Base-by-base conservation (phyloP, 92 coral and sea anemone species). In the Bergia sp. region DNA sequence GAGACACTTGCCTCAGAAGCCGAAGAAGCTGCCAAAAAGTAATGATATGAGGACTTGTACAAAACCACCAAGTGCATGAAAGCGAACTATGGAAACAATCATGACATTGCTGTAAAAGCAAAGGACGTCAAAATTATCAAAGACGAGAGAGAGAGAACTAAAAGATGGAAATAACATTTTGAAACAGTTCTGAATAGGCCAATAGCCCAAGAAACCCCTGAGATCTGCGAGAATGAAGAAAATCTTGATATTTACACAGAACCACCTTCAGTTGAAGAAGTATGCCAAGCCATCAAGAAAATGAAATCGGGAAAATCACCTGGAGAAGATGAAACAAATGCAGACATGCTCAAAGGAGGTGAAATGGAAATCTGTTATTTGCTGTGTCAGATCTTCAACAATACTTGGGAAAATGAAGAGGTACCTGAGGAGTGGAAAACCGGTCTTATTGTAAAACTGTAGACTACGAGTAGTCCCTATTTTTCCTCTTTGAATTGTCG, bases 161-260 rank as follows among this genome's bases (percentile, higher is more conserved):
- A 72, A 81, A 85, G 5, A 11, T 85, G 88, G 81, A 85, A 49
- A 45, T 72, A 85, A 77, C 77, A 82, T 66, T 77, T 73, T 73
- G 55, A 88, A 50, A 76, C 67, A 78, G 47, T 75, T 89, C 66
- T 84, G 12, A 71, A 72, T 75, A 79, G 77, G 77, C 64, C 77
- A 37, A 77, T 85, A 73, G 81, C 81, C 44, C 79, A 45, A 61
- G 47, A 47, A 42, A 85, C 38, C 38, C 65, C 18, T 13, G 81
- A 85, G 16, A 73, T 85, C 43, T 78, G 82, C 45, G 82, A 78
- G 39, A 47, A 16, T 78, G 82, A 78, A 44, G 80, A 71, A 18
- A 69, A 73, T 72, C 76, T 85, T 71, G 88, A 72, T 72, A 85
- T 73, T 47, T 73, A 73, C 71, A 72, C 81, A 85, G 81, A 45